Conservation (phyloP, 2,888 invertebrate genomes). For the Synanthedon myopaeformis region DNA sequence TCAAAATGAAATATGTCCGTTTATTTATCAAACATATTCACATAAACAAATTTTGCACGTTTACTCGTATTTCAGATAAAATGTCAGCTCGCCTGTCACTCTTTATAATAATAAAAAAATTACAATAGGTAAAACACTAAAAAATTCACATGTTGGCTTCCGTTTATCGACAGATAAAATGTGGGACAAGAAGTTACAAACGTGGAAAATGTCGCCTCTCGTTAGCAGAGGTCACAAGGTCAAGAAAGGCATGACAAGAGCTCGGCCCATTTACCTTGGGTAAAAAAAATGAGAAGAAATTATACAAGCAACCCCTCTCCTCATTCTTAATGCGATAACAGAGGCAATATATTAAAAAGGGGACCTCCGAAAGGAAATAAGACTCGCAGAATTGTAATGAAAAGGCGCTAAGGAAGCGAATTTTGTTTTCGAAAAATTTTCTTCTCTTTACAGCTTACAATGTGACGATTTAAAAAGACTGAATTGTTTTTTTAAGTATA, state of each 20-base stretch:
- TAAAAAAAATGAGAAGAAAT: slow-evolving; percentile 1
- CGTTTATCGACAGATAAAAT: too few relatives aligned
- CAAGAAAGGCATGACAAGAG: not conserved
- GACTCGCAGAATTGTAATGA: slow-evolving; percentile 1
- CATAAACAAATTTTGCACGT: not conserved
- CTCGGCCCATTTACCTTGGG: not conserved
- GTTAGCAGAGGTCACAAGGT: slow-evolving; percentile 1
- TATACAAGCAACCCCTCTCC: not conserved
- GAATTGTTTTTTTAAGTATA: too few relatives aligned
- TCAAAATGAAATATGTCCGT: slow-evolving; percentile 1
- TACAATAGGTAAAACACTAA: too few relatives aligned
- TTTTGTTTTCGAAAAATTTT: not conserved
- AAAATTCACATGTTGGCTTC: too few relatives aligned
- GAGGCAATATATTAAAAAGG: slow-evolving; percentile 4
- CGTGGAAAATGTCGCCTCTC: slow-evolving; percentile 1
- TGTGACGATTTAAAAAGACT: too few relatives aligned
- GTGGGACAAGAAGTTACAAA: too few relatives aligned
- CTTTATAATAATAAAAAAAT: too few relatives aligned
- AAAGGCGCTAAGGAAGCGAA: not conserved
- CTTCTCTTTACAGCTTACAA: not conserved
- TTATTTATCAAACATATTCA: slow-evolving; percentile 5
- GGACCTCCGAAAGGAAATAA: not conserved
- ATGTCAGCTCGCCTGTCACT: too few relatives aligned
- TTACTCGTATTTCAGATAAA: not conserved
- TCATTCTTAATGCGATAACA: slow-evolving; percentile 3